These are phyloP conservation scores for Argynnis bischoffii DNA, from an alignment of 2,888 invertebrate species.

Conservation along the genomic window DNA sequence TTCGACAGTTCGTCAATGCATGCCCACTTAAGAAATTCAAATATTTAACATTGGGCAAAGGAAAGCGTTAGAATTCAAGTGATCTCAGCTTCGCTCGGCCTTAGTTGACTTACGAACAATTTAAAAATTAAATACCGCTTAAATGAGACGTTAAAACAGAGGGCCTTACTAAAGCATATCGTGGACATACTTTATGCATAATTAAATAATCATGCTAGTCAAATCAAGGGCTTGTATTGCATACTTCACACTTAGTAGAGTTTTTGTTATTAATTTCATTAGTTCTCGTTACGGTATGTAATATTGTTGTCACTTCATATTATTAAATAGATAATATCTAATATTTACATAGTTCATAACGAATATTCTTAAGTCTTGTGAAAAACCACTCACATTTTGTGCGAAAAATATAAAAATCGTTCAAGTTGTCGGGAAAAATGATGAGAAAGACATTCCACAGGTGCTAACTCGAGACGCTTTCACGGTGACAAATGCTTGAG, in stretches of 20 bases:
- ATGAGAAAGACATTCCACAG: constrained; percentile 68
- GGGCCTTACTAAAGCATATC: constrained; percentile 56
- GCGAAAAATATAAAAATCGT: constrained; percentile 2
- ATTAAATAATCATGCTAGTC: constrained; percentile 16
- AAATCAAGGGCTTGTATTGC: not conserved
- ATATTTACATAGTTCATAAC: not conserved
- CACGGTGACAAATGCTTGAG: constrained; percentile 60
- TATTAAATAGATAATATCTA: no score
- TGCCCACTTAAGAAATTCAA: constrained; percentile 80
- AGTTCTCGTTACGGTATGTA: no score
- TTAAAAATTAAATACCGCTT: constrained; percentile 78
- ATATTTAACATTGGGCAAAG: constrained; percentile 80
- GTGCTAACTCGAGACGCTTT: constrained; percentile 59
- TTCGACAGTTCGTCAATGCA: constrained; percentile 75
- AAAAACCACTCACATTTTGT: not conserved
- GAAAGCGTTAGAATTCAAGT: constrained; percentile 83
- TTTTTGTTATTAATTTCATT: no score
- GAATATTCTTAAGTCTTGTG: not conserved
- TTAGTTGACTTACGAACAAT: constrained; percentile 78
- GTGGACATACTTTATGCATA: constrained; percentile 47
- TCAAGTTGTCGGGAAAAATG: constrained; percentile 28
- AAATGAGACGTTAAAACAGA: constrained; percentile 74
- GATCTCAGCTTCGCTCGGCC: constrained; percentile 72
- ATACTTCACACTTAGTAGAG: not conserved
- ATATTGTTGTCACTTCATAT: no score